Evolutionary conservation across 2,113 vertebrate genomes (phyloP).

Genomic region (Mobula birostris): DNA sequence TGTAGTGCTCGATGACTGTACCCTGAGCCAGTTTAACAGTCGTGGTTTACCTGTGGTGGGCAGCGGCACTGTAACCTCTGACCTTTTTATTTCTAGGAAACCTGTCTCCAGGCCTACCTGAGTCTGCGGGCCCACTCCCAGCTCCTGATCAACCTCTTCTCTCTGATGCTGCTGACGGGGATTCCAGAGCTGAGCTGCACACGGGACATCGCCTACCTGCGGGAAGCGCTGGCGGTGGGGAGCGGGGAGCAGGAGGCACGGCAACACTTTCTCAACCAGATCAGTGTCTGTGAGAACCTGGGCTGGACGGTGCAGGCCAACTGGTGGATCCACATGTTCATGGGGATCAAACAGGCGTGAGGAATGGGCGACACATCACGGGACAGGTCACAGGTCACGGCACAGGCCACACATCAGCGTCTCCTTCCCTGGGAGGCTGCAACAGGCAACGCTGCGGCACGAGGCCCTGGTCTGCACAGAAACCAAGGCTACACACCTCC

Average conservation of each 20-base stretch:
- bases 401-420: too few relatives aligned
- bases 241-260: slow-evolving; percentile 49
- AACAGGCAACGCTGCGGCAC: too few relatives aligned
- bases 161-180: slow-evolving; percentile 66
- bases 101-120: slow-evolving; percentile 59
- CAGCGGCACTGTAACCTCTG: background rate
- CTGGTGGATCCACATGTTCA: slow-evolving; percentile 66
- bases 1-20: too few relatives aligned
- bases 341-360: slow-evolving; percentile 53
- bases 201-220: slow-evolving; percentile 62
- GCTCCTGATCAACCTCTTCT: slow-evolving; percentile 63
- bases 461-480: too few relatives aligned
- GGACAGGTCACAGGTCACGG: too few relatives aligned
- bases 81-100: slow-evolving; percentile 50
- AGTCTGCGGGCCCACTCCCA: slow-evolving; percentile 59
- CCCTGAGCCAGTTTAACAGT: too few relatives aligned
- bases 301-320: slow-evolving; percentile 66
- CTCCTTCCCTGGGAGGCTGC: too few relatives aligned
- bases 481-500: too few relatives aligned
- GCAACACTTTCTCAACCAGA: slow-evolving; percentile 59
- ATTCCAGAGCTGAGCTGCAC: slow-evolving; percentile 61
- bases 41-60: too few relatives aligned
- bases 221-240: slow-evolving; percentile 57
- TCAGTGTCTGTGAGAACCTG: slow-evolving; percentile 51
- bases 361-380: too few relatives aligned